Conservation (phyloP, 2,113 vertebrate species). For the Thinocorus orbignyianus region DNA sequence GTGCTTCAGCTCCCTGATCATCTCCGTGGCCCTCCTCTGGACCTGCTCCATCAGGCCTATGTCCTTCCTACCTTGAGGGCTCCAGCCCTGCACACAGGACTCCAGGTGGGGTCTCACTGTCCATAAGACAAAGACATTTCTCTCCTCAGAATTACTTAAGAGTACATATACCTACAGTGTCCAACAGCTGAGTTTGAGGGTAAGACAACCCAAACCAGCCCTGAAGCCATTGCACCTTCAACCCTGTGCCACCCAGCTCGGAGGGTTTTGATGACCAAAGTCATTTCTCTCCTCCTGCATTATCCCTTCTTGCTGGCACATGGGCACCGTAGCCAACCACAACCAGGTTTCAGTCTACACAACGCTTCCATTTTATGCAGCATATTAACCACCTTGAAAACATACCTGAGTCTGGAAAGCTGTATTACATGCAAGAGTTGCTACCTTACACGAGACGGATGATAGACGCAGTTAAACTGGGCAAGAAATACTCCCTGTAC, state of each 20-base stretch:
- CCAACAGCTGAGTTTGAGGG: background rate
- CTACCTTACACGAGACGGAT: background rate
- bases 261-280: background rate
- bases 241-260: background rate
- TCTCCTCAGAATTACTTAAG: background rate
- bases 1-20: too few species aligned
- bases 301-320: background rate
- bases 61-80: too few species aligned
- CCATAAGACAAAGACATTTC: background rate
- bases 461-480: background rate
- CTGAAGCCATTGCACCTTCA: background rate
- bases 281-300: background rate
- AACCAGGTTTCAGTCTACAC: accelerated
- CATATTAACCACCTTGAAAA: background rate
- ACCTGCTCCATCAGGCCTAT: too few species aligned
- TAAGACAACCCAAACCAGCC: background rate
- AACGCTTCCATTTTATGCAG: background rate
- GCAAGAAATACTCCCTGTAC: background rate
- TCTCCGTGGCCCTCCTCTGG: too few species aligned
- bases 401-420: background rate
- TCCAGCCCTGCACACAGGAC: too few species aligned
- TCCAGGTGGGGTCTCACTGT: too few species aligned
- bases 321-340: background rate
- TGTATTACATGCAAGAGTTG: background rate
- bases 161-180: background rate